Conservation (phyloP, 2,113 vertebrate species). For the Morone saxatilis region DNA sequence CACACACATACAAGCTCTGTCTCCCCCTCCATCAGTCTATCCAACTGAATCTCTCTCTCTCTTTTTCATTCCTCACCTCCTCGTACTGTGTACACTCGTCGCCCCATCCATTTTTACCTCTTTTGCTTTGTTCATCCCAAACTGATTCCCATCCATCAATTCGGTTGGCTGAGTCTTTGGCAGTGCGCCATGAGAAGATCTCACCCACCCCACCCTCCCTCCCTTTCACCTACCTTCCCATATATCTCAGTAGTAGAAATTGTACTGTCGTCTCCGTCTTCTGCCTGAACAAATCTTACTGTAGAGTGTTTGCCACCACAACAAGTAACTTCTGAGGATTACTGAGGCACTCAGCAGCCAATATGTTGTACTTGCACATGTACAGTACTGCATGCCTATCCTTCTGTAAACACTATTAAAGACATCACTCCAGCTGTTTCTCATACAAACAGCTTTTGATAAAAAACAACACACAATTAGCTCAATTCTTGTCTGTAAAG, state of each 20-base stretch:
- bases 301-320: background rate
- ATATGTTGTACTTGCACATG: background rate
- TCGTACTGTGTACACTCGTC: background rate
- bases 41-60: background rate
- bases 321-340: background rate
- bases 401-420: background rate
- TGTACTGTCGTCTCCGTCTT: background rate
- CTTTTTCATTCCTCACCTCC: no score
- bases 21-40: background rate
- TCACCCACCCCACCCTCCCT: background rate
- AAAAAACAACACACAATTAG: background rate
- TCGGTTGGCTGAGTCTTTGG: slow-evolving; percentile 5
- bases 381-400: background rate
- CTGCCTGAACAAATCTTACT: background rate
- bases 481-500: background rate
- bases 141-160: slow-evolving; percentile 16
- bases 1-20: background rate
- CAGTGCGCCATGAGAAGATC: background rate
- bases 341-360: background rate
- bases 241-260: background rate
- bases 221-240: background rate
- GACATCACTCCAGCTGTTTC: background rate
- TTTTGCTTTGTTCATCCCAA: slow-evolving; percentile 8
- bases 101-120: background rate
- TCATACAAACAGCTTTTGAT: background rate